These are phyloP conservation scores for Eupithecia pulchellata DNA, from an alignment of 2,888 invertebrate genomes.

Conservation along the genomic window DNA sequence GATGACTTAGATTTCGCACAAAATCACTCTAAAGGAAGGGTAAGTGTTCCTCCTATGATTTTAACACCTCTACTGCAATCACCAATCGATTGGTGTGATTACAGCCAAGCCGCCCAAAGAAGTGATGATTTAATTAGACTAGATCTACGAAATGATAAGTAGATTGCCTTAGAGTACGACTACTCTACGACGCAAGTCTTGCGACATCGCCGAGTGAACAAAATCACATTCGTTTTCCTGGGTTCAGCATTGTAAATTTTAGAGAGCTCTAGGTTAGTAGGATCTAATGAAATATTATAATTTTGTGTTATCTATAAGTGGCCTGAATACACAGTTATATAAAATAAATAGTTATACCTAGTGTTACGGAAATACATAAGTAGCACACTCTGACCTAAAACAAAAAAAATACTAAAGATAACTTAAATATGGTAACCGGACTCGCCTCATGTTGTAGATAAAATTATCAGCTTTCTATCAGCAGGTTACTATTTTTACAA, in stretches of 20 bases:
- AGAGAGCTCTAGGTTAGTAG: not conserved
- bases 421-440: not conserved
- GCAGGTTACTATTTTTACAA: too few relatives aligned
- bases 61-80: not conserved
- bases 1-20: not conserved
- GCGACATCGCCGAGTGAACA: not conserved
- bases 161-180: not conserved
- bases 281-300: not conserved
- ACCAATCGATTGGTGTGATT: not conserved
- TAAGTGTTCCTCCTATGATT: not conserved
- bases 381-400: not conserved
- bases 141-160: not conserved
- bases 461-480: too few relatives aligned
- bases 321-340: not conserved
- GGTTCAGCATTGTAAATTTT: not conserved
- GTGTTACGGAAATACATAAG: not conserved
- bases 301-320: not conserved
- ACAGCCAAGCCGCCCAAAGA: not conserved
- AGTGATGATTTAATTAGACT: not conserved
- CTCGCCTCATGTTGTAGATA: not conserved
- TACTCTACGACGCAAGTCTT: not conserved
- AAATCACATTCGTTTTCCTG: not conserved
- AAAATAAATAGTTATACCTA: not conserved
- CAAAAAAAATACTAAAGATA: not conserved
- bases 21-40: not conserved